phyloP scores from a whole-genome alignment of 2,113 vertebrate species.

The Corvus moneduloides region DNA sequence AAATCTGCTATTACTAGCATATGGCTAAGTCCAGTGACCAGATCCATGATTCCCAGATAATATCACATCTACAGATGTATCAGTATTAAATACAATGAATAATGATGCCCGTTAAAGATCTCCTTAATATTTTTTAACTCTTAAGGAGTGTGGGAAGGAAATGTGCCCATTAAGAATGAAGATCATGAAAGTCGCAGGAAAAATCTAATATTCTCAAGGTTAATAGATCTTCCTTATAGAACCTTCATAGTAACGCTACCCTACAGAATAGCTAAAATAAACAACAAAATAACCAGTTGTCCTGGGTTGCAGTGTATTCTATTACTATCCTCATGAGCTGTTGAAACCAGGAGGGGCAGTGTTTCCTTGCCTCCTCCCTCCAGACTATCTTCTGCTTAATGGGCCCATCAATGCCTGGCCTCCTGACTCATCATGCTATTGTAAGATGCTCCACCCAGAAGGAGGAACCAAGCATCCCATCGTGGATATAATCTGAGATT shows the following conservation, averaged over 20 bases:
- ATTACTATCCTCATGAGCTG: too few relatives aligned
- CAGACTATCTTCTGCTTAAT: too few relatives aligned
- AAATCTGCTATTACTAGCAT: neutral
- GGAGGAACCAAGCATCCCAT: too few relatives aligned
- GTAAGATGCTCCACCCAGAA: too few relatives aligned
- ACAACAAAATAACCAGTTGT: neutral
- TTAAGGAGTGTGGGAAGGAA: neutral
- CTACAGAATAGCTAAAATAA: neutral
- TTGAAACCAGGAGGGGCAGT: too few relatives aligned
- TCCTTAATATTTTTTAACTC: neutral
- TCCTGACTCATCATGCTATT: too few relatives aligned
- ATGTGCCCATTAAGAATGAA: neutral
- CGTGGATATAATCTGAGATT: too few relatives aligned
- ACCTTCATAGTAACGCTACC: neutral
- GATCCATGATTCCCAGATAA: neutral
- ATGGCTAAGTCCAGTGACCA: neutral
- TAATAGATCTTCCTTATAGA: neutral
- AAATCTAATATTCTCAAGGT: neutral
- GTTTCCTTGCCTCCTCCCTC: too few relatives aligned
- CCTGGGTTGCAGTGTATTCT: too few relatives aligned
- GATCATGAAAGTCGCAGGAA: neutral
- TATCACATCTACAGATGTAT: too few relatives aligned
- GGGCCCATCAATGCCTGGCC: too few relatives aligned
- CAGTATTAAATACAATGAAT: neutral
- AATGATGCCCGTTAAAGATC: neutral